Evolutionary conservation across 2,888 invertebrate genomes (phyloP).

Genomic region (Cerastoderma edule): DNA sequence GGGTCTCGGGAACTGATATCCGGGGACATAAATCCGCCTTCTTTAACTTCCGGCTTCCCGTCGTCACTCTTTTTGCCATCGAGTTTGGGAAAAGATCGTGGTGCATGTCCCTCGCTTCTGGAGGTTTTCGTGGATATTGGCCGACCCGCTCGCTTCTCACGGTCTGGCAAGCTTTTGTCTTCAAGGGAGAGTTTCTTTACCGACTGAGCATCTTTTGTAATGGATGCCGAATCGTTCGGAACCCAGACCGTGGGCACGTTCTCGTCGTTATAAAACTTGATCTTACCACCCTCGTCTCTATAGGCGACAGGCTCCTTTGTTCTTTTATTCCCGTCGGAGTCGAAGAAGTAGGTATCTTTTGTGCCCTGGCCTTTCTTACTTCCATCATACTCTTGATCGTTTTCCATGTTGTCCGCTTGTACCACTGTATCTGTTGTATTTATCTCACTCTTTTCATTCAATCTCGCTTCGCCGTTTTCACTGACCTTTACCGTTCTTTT

Average conservation of each 20-base stretch:
- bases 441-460: not conserved
- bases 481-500: no score
- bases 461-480: no score
- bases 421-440: not conserved
- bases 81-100: not conserved
- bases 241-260: slow-evolving; percentile 29
- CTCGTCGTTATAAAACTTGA: slow-evolving; percentile 33
- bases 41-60: not conserved
- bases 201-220: not conserved
- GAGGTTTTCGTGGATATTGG: not conserved
- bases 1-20: no score
- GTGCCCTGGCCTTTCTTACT: not conserved
- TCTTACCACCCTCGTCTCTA: slow-evolving; percentile 40
- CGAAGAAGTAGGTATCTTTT: not conserved
- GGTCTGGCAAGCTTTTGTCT: no score
- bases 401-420: not conserved
- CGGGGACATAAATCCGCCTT: slow-evolving; percentile 8
- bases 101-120: not conserved
- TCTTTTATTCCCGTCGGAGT: not conserved
- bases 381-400: not conserved
- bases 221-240: slow-evolving; percentile 5
- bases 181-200: not conserved
- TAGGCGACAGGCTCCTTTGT: slow-evolving; percentile 25
- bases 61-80: not conserved
- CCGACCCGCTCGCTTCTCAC: not conserved